A percentile compares a stretch with the other conserved stretches of the same genome.
Conservation (phyloP, 2,888 invertebrate genomes). For the Andrena flavipes region DNA sequence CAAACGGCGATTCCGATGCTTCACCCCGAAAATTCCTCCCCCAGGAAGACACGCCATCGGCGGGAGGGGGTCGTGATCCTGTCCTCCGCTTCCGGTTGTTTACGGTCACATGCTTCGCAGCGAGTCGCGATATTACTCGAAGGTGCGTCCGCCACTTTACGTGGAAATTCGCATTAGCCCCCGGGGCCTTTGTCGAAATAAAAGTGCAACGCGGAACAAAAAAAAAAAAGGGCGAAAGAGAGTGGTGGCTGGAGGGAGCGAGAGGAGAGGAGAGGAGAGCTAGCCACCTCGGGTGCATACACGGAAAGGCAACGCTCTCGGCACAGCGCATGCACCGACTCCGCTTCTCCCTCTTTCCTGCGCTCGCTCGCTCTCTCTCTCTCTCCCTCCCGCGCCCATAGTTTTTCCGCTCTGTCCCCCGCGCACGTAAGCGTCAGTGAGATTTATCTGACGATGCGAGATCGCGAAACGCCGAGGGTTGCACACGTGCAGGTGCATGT, state of each 20-base stretch:
- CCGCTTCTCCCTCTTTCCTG: constrained; percentile 36
- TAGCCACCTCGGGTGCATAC: constrained; percentile 29
- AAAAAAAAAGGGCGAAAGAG: constrained; percentile 48
- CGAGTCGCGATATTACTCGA: constrained; percentile 62
- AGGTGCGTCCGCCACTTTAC: constrained; percentile 71
- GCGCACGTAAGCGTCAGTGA: constrained; percentile 80
- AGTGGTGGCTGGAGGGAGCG: constrained; percentile 50
- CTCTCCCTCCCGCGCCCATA: constrained; percentile 41
- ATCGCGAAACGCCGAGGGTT: constrained; percentile 76
- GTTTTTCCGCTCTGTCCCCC: constrained; percentile 48
- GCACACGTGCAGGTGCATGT: constrained; percentile 70
- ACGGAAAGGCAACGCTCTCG: constrained; percentile 53
- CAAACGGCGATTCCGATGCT: constrained; percentile 16
- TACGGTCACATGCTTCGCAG: constrained; percentile 46
- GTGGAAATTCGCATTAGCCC: constrained; percentile 74
- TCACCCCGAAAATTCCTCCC: background rate
- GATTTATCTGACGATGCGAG: constrained; percentile 83
- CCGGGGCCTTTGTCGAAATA: constrained; percentile 74
- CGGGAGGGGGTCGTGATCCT: constrained; percentile 47
- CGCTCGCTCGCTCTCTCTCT: constrained; percentile 26
- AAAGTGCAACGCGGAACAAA: constrained; percentile 72
- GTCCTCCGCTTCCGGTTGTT: constrained; percentile 50
- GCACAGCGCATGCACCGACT: constrained; percentile 64
- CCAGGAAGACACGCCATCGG: background rate
- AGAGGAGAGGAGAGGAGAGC: constrained; percentile 34